A percentile compares a stretch with the other conserved stretches of the same genome.
Conservation (phyloP, 2,797 vertebrate species). For the Tolypeutes matacus region DNA sequence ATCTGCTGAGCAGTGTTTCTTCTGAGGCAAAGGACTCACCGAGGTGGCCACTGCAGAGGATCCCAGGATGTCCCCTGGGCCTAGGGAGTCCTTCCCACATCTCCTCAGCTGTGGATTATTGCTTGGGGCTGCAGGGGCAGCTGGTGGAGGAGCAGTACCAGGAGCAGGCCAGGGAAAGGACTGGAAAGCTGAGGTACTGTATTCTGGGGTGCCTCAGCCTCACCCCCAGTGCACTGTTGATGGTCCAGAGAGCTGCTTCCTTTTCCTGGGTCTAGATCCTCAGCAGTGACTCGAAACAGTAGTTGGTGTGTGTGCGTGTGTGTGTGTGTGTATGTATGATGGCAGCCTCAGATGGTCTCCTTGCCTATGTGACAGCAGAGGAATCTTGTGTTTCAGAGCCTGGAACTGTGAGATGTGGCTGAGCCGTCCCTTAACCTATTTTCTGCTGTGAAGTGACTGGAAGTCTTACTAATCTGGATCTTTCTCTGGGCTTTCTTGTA, state of each 20-base stretch:
- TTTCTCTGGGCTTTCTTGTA: fast-evolving
- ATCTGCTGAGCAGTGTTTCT: neutral
- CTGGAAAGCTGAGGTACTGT: neutral
- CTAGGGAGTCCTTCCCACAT: no score
- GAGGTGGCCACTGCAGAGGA: fast-evolving
- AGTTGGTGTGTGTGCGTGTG: no score
- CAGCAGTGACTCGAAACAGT: neutral
- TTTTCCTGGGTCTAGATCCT: neutral
- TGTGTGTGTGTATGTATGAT: no score
- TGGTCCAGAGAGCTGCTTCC: no score
- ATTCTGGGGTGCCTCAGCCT: neutral
- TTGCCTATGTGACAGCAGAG: neutral
- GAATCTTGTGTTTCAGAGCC: fast-evolving
- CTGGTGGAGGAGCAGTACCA: no score
- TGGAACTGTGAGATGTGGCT: fast-evolving
- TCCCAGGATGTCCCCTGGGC: neutral
- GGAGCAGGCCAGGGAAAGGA: no score
- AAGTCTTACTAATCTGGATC: no score
- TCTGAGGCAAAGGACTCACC: neutral
- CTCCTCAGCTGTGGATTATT: no score
- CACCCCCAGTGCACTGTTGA: neutral
- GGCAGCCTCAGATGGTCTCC: neutral
- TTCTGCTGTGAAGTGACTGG: neutral
- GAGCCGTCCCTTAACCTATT: fast-evolving
- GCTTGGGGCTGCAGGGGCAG: no score